Base-by-base conservation (phyloP, 2,888 invertebrate genomes). In the Trichogramma evanescens region DNA sequence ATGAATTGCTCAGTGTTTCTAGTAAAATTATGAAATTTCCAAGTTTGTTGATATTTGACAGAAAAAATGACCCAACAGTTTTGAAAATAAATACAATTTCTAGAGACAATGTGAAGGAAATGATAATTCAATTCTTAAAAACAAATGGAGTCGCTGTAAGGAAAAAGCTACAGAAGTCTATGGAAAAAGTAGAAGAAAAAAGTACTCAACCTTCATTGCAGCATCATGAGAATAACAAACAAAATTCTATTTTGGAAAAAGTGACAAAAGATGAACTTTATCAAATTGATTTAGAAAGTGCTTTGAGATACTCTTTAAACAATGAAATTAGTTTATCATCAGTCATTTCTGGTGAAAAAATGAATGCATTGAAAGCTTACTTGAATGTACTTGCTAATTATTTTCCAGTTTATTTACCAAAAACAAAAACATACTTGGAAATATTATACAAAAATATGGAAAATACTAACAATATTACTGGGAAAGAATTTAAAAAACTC, bases 211-310 rank as follows among this genome's bases (percentile, higher is more conserved):
- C 42, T 8, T 41, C 41, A 38, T 38, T n/a, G 26, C 71, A 59
- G 26, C 26, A 26, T 26, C 2, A 26, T 26, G 26, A 26, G 26
- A 26, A 26, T 26, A 26, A 26, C 26, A 26, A 26, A 26, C 26
- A 26, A 26, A 74, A 43, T 67, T 70, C 60, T 68, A 70, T 44
- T 7, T 48, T 38, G 26, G 64, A 72, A 74, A 13, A 67, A 69
- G 48, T 72, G 72, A 57, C 66, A 67, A 26, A 68, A 72, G 66
- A 73, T 74, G 76, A 82, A 5, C 83, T 95, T 1, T 93, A 91
- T 75, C 90, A 92, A 78, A 85, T 87, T 66, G 98, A 98, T 79
- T 78, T 98, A 61, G 93, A 95, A 78, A 90, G 89, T 70, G 89
- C 93, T 0, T 76, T 98, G n/a, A 84, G 86, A 67, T 91, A 89